Evolutionary conservation across 2,113 vertebrate species (phyloP).

Genomic region (Puntigrus tetrazona): DNA sequence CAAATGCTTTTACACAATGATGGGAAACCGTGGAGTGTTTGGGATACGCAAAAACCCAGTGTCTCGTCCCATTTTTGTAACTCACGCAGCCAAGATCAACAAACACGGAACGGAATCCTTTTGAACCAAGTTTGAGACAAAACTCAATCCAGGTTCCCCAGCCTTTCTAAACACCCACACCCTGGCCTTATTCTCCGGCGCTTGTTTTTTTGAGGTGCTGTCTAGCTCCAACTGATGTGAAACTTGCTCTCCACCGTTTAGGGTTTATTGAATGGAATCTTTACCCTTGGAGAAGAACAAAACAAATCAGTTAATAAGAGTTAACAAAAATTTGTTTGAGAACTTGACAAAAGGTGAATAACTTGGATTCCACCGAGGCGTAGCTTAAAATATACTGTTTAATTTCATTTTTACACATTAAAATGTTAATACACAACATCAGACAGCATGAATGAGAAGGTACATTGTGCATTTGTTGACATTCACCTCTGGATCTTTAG

Average conservation of each 20-base stretch:
- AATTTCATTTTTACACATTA: conserved; percentile 36
- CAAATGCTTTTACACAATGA: conserved; percentile 69
- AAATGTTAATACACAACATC: conserved; percentile 25
- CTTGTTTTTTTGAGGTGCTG: conserved; percentile 31
- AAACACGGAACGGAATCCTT: conserved; percentile 64
- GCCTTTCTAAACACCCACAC: conserved; percentile 43
- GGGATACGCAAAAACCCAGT: conserved; percentile 17
- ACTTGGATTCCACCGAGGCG: neutral
- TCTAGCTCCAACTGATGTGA: neutral
- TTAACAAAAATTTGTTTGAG: no score
- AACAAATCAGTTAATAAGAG: no score
- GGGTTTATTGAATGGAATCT: neutral
- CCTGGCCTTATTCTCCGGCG: neutral
- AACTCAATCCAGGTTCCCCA: conserved; percentile 51
- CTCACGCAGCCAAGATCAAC: conserved; percentile 68
- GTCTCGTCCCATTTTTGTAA: conserved; percentile 28
- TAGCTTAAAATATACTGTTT: neutral
- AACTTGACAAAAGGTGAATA: no score
- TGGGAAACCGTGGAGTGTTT: conserved; percentile 64
- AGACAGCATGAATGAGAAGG: conserved; percentile 31
- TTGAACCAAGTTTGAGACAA: conserved; percentile 61
- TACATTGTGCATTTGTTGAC: conserved; percentile 12
- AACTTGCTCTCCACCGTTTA: neutral
- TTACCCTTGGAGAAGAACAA: neutral
- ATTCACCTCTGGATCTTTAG: neutral